Percentiles rank a stretch among this genome's conserved stretches.
Conservation (phyloP, 30 jellyfish, hydroid and myxozoan species). For the Hydractinia symbiolongicarpus region DNA sequence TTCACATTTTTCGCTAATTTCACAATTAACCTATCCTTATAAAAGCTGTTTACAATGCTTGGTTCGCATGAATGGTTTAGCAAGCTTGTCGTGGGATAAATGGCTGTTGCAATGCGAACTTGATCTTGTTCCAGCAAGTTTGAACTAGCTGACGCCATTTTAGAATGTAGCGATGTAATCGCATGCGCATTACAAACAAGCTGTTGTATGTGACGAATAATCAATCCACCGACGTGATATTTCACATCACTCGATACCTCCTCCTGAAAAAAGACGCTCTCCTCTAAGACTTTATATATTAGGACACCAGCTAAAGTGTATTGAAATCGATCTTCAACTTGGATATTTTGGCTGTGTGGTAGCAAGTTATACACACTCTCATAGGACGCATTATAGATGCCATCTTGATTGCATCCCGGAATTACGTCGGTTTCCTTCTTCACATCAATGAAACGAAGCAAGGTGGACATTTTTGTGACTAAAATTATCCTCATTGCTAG, state of each 20-base stretch:
- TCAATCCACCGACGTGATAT: constrained; percentile 36
- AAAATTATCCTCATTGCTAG: constrained; percentile 55
- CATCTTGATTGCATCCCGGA: constrained; percentile 35
- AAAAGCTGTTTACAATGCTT: constrained; percentile 38
- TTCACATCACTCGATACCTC: neutral
- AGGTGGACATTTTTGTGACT: constrained; percentile 2
- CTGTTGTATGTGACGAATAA: constrained; percentile 73
- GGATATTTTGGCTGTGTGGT: constrained; percentile 37
- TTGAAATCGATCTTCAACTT: constrained; percentile 40
- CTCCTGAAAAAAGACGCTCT: constrained; percentile 19
- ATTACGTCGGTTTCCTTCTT: neutral
- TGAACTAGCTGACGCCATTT: constrained; percentile 5
- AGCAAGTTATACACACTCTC: constrained; percentile 41
- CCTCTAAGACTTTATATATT: constrained; percentile 21
- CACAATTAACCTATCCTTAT: constrained; percentile 40
- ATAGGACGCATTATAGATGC: constrained; percentile 20
- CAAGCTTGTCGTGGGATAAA: constrained; percentile 66
- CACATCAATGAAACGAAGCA: neutral
- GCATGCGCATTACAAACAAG: constrained; percentile 80
- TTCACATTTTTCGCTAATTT: constrained; percentile 35
- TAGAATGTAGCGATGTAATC: constrained; percentile 37
- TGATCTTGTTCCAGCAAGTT: constrained; percentile 43
- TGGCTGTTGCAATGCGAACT: constrained; percentile 67
- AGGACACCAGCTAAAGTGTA: constrained; percentile 47
- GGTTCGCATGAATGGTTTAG: constrained; percentile 93